Conservation (phyloP, 2,888 invertebrate species). For the Eupithecia inturbata region DNA sequence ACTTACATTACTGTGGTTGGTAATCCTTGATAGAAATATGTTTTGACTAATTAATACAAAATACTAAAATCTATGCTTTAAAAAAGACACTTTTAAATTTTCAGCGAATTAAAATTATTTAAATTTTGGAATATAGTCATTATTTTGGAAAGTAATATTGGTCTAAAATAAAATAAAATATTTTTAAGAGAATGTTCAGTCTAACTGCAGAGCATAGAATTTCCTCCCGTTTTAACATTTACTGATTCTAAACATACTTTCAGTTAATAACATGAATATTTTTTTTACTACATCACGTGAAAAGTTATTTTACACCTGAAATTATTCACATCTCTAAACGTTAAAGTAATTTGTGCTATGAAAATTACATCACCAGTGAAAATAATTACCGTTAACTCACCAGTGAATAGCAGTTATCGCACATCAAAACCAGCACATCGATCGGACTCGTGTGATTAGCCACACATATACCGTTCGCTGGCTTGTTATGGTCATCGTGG, state of each 20-base stretch:
- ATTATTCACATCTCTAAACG: background rate
- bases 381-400: slow-evolving; percentile 82
- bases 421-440: slow-evolving; percentile 97
- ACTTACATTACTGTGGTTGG: slow-evolving; percentile 10
- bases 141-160: too few relatives aligned
- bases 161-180: too few relatives aligned
- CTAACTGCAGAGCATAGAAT: too few relatives aligned
- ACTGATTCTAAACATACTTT: background rate
- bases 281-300: too few relatives aligned
- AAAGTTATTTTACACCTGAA: background rate
- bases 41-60: background rate
- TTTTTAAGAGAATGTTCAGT: too few relatives aligned
- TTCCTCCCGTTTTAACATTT: too few relatives aligned
- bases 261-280: background rate
- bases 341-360: background rate
- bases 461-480: slow-evolving; percentile 94
- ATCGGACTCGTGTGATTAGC: slow-evolving; percentile 99
- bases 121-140: too few relatives aligned
- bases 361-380: background rate
- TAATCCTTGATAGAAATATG: slow-evolving; percentile 10
- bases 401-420: slow-evolving; percentile 98
- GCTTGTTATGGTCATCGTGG: slow-evolving; percentile 94
- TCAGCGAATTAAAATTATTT: too few relatives aligned
- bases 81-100: too few relatives aligned
- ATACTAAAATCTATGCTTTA: too few relatives aligned